Conservation (phyloP, 2,888 invertebrate genomes). For the Lasioglossum leucozonium region DNA sequence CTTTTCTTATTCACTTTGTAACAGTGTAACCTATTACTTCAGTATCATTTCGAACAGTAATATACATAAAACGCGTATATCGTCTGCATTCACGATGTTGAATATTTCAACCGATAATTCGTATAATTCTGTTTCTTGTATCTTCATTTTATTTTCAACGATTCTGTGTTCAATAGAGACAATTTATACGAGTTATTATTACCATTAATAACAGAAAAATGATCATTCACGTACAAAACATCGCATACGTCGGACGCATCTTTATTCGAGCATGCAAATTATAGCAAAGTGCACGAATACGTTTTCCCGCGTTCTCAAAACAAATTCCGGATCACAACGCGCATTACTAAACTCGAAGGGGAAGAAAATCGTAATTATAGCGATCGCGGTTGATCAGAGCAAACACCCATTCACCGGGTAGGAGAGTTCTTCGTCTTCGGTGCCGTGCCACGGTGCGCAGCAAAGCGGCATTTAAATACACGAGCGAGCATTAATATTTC, state of each 20-base stretch:
- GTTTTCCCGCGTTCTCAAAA: background rate
- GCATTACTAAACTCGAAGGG: background rate
- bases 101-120: background rate
- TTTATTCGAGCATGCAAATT: background rate
- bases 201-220: background rate
- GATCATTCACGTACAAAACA: background rate
- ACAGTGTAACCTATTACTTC: too few relatives aligned
- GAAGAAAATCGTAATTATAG: background rate
- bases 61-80: too few relatives aligned
- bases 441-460: background rate
- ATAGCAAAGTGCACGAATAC: background rate
- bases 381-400: background rate
- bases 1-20: too few relatives aligned
- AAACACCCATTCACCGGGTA: background rate
- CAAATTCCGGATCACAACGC: background rate
- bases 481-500: conserved; percentile 14
- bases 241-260: background rate
- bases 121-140: background rate
- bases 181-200: background rate
- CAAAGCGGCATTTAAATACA: background rate
- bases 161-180: background rate
- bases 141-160: background rate
- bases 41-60: too few relatives aligned
- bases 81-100: too few relatives aligned
- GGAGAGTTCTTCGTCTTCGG: background rate